Base-by-base conservation (phyloP, 2,888 invertebrate genomes). In the Drosophila niveifrons region DNA sequence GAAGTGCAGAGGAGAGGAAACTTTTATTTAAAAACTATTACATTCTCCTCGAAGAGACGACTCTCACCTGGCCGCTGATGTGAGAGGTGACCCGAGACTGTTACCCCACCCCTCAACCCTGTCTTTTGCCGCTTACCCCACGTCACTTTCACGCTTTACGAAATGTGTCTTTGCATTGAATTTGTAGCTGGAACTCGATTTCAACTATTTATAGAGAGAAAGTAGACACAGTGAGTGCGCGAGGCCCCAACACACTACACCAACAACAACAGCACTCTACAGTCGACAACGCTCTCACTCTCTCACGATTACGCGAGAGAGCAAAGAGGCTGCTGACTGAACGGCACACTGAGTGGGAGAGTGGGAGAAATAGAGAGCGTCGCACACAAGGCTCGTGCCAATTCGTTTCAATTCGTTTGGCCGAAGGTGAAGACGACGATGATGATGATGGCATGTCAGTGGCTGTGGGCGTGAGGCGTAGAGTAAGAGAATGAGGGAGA, bases 161-260 rank as follows among this genome's bases (percentile, higher is more conserved):
- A 66, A 78, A 70, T 78, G 67, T 72, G 67, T 72, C 72, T 86
- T 80, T 76, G 64, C 81, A 73, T 79, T 73, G 58, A 58, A 76
- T 80, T 72, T 76, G 71, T 75, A 50, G 57, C 71, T 79, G 63
- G n/a, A 81, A 88, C 71, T 78, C 70, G 75, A 83, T 88, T 88
- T 83, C 55, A 78, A 88, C 84, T 75, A 82, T 80, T 75, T 88
- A 72, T 83, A 78, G 79, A 88, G 83, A 88, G 83, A 83, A 83
- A 88, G 83, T 87, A 59, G 70, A 80, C 51, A 55, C 50, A 10
- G 43, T 52, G 48, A 36, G 36, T 36, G 36, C 36, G 36, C 1
- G 43, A 41, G 44, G 9, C 34, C 3, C 46, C 11, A 46, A 23
- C 23, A 23, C 23, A 6, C 23, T 23, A 23, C 23, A 23, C 23